Evolutionary conservation across 2,113 vertebrate genomes (phyloP).

Genomic region (Phaethon lepturus): DNA sequence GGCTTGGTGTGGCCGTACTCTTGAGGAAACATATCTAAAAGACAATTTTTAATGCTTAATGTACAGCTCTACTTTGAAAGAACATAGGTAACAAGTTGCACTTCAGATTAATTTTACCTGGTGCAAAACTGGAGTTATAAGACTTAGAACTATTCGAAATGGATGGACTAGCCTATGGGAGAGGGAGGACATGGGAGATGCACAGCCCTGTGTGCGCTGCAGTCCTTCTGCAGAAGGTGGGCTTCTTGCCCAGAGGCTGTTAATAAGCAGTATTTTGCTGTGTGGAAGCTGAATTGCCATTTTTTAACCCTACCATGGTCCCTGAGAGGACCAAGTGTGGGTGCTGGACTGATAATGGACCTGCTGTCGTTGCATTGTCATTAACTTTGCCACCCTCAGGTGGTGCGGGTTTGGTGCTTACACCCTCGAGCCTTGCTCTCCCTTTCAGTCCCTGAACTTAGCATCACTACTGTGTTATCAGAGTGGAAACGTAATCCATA

Average conservation of each 20-base stretch:
- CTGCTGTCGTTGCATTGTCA: not conserved
- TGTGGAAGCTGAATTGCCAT: not conserved
- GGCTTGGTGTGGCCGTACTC: fast-evolving
- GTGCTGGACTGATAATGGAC: not conserved
- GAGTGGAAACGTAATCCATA: not conserved
- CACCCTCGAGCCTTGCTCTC: not conserved
- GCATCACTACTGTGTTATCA: not conserved
- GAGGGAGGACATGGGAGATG: not conserved
- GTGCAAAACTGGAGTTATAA: not conserved
- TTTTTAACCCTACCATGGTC: not conserved
- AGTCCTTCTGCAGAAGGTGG: not conserved
- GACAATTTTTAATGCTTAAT: not conserved
- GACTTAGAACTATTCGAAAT: not conserved
- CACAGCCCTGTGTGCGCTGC: fast-evolving
- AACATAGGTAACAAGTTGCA: not conserved
- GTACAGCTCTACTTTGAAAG: not conserved
- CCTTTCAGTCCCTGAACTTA: not conserved
- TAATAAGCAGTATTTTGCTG: not conserved
- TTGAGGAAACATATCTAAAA: not conserved
- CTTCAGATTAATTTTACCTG: not conserved
- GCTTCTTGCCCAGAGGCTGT: not conserved
- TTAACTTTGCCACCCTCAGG: not conserved
- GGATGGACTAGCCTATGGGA: not conserved
- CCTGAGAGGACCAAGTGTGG: not conserved
- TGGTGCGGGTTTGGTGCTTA: not conserved